A percentile compares a stretch with the other conserved stretches of the same genome.
These are phyloP conservation scores for Lutjanus erythropterus DNA, from an alignment of 2,113 vertebrate genomes.

Conservation along the genomic window DNA sequence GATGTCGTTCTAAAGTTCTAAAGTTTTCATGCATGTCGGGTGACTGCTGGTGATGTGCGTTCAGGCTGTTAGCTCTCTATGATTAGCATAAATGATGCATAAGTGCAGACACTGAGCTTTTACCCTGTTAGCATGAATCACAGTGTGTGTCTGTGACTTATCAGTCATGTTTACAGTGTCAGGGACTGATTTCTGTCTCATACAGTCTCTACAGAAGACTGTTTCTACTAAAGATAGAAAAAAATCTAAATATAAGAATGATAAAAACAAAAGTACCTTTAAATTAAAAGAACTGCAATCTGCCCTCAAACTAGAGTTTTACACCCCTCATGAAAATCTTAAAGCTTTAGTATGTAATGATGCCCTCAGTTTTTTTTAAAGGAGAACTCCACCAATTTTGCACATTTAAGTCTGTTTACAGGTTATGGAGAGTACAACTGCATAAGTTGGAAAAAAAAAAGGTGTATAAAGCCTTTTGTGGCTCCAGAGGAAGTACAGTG, in stretches of 20 bases:
- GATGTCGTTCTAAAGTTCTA: too few species aligned
- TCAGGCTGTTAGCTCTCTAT: background rate
- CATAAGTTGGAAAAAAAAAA: too few species aligned
- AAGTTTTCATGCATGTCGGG: background rate
- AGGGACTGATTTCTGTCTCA: background rate
- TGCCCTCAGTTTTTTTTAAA: background rate
- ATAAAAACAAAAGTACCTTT: background rate
- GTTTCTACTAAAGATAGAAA: background rate
- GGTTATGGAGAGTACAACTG: background rate
- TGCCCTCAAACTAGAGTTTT: too few species aligned
- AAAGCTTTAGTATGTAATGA: too few species aligned
- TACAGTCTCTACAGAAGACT: too few species aligned
- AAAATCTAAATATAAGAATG: background rate
- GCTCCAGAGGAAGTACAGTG: background rate
- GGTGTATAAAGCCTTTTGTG: background rate
- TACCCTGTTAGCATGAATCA: background rate
- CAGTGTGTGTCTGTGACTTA: background rate
- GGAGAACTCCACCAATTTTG: too few species aligned
- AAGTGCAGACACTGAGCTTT: background rate
- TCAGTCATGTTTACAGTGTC: background rate
- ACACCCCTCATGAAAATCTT: too few species aligned
- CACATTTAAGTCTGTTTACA: background rate
- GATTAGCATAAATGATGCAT: background rate
- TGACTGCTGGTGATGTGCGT: conserved; percentile 1
- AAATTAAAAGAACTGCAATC: too few species aligned